Evolutionary conservation across 2,888 invertebrate genomes (phyloP).

Genomic region (Acleris sparsana): DNA sequence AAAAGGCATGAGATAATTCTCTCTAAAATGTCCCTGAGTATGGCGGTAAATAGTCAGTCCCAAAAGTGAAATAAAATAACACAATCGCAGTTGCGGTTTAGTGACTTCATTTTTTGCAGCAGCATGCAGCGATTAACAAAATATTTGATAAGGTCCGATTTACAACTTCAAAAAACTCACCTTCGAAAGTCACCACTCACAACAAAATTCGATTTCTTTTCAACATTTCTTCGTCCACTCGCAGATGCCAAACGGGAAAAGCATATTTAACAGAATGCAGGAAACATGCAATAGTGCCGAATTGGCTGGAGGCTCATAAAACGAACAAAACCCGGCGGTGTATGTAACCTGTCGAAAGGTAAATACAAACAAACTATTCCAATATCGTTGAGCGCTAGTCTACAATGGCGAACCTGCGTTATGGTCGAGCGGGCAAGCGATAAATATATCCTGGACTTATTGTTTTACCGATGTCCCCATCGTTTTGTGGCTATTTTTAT

Average conservation of each 20-base stretch:
- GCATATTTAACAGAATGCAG: slow-evolving; percentile 37
- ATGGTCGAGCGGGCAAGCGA: slow-evolving; percentile 59
- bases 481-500: not conserved
- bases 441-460: slow-evolving; percentile 58
- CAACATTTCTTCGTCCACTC: slow-evolving; percentile 14
- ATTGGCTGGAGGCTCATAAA: slow-evolving; percentile 43
- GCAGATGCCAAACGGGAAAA: slow-evolving; percentile 32
- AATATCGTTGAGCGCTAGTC: slow-evolving; percentile 63
- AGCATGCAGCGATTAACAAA: no score
- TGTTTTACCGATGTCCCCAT: slow-evolving; percentile 40
- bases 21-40: no score
- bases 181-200: slow-evolving; percentile 1
- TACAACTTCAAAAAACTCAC: not conserved
- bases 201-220: slow-evolving; percentile 24
- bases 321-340: slow-evolving; percentile 50
- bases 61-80: no score
- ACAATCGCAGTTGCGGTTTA: no score
- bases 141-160: no score
- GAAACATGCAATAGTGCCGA: slow-evolving; percentile 42
- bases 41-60: no score
- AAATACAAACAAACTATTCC: slow-evolving; percentile 65
- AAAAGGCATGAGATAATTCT: no score
- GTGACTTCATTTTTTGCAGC: no score
- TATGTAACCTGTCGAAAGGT: slow-evolving; percentile 51
- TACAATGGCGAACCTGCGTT: slow-evolving; percentile 53